Conservation (phyloP, 2,797 vertebrate species). For the Catamblyrhynchus diadema region DNA sequence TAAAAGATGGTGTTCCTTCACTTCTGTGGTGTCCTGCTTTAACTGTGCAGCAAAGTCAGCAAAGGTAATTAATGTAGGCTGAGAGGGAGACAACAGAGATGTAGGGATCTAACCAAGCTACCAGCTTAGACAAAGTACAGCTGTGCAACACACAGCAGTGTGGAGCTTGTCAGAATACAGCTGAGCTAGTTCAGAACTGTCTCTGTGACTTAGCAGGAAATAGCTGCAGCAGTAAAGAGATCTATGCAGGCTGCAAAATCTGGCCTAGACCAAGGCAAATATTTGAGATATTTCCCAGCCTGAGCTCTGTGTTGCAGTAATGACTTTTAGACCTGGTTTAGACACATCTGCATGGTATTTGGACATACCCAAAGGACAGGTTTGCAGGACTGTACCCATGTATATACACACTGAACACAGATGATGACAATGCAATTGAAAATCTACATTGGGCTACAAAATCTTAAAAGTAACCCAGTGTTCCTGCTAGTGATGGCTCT, state of each 20-base stretch:
- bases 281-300: background rate
- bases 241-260: background rate
- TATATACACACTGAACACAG: background rate
- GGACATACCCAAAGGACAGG: background rate
- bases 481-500: background rate
- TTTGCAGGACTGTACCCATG: background rate
- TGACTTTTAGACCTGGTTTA: background rate
- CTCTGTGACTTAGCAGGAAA: background rate
- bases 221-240: background rate
- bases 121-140: background rate
- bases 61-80: background rate
- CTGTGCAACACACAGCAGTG: background rate
- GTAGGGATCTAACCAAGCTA: background rate
- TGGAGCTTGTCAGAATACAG: background rate
- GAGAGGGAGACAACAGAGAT: background rate
- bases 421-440: background rate
- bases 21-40: background rate
- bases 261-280: background rate
- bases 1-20: background rate
- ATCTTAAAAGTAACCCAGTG: background rate
- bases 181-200: background rate
- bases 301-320: background rate
- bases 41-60: background rate
- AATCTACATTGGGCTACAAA: background rate
- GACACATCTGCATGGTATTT: background rate